Evolutionary conservation across 2,888 invertebrate genomes (phyloP).

Genomic region (Uloborus plumipes): DNA sequence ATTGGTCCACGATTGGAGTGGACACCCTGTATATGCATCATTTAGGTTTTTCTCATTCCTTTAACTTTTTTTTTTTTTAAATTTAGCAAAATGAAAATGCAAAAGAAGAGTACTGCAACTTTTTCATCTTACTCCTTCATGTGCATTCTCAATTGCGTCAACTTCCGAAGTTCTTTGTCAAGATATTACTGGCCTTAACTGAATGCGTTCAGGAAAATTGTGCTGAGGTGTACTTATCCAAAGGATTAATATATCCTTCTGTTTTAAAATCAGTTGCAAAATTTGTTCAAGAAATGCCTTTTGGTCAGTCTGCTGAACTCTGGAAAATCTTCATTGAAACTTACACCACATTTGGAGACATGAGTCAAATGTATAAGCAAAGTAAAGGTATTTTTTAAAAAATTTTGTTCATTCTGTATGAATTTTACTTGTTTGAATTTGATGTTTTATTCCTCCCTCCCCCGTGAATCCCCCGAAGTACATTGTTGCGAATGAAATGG

Average conservation of each 20-base stretch:
- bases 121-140: slow-evolving; percentile 28
- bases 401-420: not conserved
- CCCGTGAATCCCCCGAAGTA: no score
- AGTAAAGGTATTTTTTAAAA: slow-evolving; percentile 29
- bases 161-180: slow-evolving; percentile 51
- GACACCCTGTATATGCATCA: no score
- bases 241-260: slow-evolving; percentile 28
- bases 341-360: slow-evolving; percentile 31
- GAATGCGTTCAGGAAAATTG: slow-evolving; percentile 34
- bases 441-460: no score
- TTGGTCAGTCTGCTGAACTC: slow-evolving; percentile 43
- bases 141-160: slow-evolving; percentile 30
- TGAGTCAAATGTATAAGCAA: slow-evolving; percentile 15
- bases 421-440: not conserved
- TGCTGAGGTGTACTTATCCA: slow-evolving; percentile 13
- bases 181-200: slow-evolving; percentile 34
- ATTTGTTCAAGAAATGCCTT: slow-evolving; percentile 41
- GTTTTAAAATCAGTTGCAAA: slow-evolving; percentile 20
- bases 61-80: not conserved
- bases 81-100: slow-evolving; percentile 23
- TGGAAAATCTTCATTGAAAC: slow-evolving; percentile 57
- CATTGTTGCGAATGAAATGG: no score
- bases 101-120: slow-evolving; percentile 36
- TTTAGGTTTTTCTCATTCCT: no score
- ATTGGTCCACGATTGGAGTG: no score